Percentiles rank a stretch among this genome's conserved stretches.
Evolutionary conservation across 2,888 invertebrate genomes (phyloP).

Genomic region (Diarsia dahlii): DNA sequence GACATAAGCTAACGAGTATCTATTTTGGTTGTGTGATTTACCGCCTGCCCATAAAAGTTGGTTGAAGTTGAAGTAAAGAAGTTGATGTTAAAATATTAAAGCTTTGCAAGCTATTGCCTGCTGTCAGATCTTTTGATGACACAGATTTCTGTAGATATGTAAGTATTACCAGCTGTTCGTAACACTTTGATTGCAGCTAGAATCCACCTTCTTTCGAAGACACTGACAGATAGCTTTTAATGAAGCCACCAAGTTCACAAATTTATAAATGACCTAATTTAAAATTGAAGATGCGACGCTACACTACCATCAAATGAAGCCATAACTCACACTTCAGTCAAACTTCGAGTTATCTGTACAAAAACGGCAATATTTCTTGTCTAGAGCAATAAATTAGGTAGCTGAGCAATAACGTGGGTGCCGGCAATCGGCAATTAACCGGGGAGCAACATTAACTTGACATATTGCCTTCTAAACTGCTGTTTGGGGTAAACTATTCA

Average conservation of each 20-base stretch:
- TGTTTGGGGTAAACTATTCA: constrained; percentile 38
- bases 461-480: constrained; percentile 47
- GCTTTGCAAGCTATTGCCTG: too few species aligned
- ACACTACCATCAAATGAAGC: constrained; percentile 19
- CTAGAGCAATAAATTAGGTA: constrained; percentile 55
- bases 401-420: constrained; percentile 56
- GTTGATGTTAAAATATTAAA: too few species aligned
- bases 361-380: constrained; percentile 52
- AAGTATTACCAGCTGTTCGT: background rate
- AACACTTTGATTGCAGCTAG: background rate
- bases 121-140: too few species aligned
- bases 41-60: too few species aligned
- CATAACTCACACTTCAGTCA: constrained; percentile 21
- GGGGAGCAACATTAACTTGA: constrained; percentile 61
- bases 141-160: background rate
- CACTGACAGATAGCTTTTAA: constrained; percentile 15
- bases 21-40: too few species aligned
- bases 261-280: constrained; percentile 13
- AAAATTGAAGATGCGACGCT: background rate
- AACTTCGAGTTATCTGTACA: constrained; percentile 48
- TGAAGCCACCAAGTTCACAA: background rate
- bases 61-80: too few species aligned
- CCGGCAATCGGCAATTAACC: constrained; percentile 65
- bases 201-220: background rate
- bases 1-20: too few species aligned